Percentiles rank a stretch among this genome's conserved stretches.
phyloP scores from a whole-genome alignment of 2,888 invertebrate genomes.

The Clusia tigrina region DNA sequence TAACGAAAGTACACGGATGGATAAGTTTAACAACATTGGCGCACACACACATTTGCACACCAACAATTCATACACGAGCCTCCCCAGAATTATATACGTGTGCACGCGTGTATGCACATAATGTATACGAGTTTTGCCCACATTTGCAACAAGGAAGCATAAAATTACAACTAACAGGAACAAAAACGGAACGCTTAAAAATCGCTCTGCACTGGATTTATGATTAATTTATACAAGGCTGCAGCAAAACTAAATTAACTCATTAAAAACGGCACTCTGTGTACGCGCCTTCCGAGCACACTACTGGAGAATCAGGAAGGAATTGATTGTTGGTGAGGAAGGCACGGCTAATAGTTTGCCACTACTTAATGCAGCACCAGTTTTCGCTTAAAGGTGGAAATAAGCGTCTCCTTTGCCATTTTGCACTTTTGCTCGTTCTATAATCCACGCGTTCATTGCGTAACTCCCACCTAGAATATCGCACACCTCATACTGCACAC shows the following conservation, averaged over 20 bases:
- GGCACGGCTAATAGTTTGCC: not conserved
- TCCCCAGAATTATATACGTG: not conserved
- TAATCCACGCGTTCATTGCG: not conserved
- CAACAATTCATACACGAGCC: not conserved
- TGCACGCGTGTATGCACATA: not conserved
- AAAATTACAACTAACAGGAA: not conserved
- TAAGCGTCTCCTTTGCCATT: not conserved
- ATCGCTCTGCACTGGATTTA: conserved; percentile 39
- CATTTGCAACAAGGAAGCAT: conserved; percentile 2
- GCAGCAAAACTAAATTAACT: conserved; percentile 60
- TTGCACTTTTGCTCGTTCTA: not conserved
- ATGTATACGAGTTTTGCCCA: not conserved
- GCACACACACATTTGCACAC: conserved; percentile 7
- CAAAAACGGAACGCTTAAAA: conserved; percentile 10
- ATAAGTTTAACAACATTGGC: conserved; percentile 1
- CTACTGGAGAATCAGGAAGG: not conserved
- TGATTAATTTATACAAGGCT: conserved; percentile 53
- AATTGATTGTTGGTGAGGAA: not conserved
- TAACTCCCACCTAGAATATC: not conserved
- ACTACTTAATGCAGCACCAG: not conserved
- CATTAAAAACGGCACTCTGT: conserved; percentile 48
- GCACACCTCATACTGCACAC: not conserved
- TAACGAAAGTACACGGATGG: conserved; percentile 2
- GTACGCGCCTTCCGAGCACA: not conserved
- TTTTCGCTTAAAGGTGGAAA: not conserved